A percentile compares a stretch with the other conserved stretches of the same genome.
phyloP scores from a whole-genome alignment of 2,888 invertebrate species.

The Pseudanteris insignis region DNA sequence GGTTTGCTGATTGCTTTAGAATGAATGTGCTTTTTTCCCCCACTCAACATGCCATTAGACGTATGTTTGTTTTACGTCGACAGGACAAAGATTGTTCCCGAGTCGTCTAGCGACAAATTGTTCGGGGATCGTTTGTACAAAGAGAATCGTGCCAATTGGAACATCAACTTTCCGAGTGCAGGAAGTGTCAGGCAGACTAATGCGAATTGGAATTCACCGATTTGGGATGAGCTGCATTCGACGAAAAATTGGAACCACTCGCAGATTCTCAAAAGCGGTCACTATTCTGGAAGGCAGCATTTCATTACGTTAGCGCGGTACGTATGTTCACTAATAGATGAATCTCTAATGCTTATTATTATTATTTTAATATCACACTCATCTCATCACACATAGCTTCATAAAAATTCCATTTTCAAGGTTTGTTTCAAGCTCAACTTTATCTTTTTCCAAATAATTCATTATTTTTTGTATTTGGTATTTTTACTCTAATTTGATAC shows the following conservation, averaged over 20 bases:
- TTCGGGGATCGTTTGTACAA: constrained; percentile 63
- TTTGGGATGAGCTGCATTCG: constrained; percentile 58
- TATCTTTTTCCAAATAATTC: too few species aligned
- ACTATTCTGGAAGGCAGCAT: constrained; percentile 74
- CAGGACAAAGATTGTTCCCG: constrained; percentile 59
- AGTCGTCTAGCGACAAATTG: constrained; percentile 54
- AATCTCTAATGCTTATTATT: too few species aligned
- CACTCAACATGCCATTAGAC: background rate
- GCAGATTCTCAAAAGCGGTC: constrained; percentile 60
- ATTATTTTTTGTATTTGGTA: too few species aligned
- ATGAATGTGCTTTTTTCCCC: constrained; percentile 3
- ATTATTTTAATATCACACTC: too few species aligned
- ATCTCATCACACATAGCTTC: too few species aligned
- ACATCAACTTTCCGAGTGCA: constrained; percentile 64
- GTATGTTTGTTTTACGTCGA: constrained; percentile 3
- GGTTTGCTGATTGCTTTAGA: constrained; percentile 8
- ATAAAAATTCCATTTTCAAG: too few species aligned
- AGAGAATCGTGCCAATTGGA: constrained; percentile 68
- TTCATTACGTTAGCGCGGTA: constrained; percentile 81
- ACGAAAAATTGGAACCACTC: constrained; percentile 53
- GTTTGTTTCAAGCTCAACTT: too few species aligned
- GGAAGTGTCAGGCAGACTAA: constrained; percentile 55
- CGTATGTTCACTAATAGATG: too few species aligned
- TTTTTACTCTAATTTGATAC: too few species aligned
- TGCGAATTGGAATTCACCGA: constrained; percentile 58